These are phyloP conservation scores for Tarsius wallacei DNA, from an alignment of 2,797 vertebrate genomes.

Conservation along the genomic window DNA sequence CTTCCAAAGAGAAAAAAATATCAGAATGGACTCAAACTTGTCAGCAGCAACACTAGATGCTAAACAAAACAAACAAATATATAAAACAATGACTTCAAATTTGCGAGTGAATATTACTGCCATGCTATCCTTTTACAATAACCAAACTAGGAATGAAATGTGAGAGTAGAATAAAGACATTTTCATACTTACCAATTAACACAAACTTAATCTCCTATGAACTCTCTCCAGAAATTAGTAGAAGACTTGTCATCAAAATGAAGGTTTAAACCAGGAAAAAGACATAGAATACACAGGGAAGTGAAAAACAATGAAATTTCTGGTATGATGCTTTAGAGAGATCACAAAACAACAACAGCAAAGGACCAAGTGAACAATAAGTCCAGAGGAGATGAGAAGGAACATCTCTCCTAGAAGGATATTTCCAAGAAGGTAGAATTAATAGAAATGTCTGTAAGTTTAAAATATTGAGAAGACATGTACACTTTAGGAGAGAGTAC, in stretches of 20 bases:
- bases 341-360: neutral
- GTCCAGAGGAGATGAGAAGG: neutral
- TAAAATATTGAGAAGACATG: conserved; percentile 9
- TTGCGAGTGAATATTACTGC: neutral
- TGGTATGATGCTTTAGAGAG: neutral
- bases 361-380: neutral
- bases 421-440: neutral
- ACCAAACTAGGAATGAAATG: neutral
- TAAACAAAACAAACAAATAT: neutral
- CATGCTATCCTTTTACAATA: neutral
- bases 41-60: neutral
- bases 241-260: neutral
- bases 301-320: neutral
- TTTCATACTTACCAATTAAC: neutral
- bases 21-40: neutral
- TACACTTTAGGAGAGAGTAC: neutral
- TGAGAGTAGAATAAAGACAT: neutral
- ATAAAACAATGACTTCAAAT: neutral
- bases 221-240: conserved; percentile 14
- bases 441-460: neutral
- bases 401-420: neutral
- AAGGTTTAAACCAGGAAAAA: neutral
- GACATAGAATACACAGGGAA: neutral
- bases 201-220: neutral
- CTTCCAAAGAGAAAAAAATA: neutral